Base-by-base conservation (phyloP, 2,888 invertebrate genomes). In the Odontomyia ornata region DNA sequence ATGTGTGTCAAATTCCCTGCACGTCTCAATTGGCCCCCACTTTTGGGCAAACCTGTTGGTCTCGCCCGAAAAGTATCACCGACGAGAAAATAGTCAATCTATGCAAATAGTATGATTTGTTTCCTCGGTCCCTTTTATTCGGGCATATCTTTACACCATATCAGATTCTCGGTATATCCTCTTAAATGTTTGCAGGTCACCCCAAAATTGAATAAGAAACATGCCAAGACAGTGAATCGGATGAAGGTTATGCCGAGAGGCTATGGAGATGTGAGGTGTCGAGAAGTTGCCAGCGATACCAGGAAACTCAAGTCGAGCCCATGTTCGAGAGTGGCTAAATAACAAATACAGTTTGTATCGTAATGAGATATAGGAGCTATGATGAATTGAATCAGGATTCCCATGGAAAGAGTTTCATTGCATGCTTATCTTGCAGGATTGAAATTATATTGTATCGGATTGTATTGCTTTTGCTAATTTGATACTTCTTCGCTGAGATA, bases 31-130 rank as follows among this genome's bases (percentile, higher is more conserved):
- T 27, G 13, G 47, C 25, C 25, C 46, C 18, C 36, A n/a, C n/a
- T 47, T 67, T 69, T 11, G 27, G 21, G 18, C 15, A 28, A 69
- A 69, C 69, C 69, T 69, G 69, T 69, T 69, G 69, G 69, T 25
- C 23, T 23, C 25, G 25, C 30, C 69, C 18, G 21, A 67, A 18
- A 67, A 43, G 67, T 43, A 67, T 43, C 67, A 43, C 23, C 23
- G 21, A n/a, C 67, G 25, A 60, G 60, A 25, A 43, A 36, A 73
- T 73, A 60, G 60, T 57, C 73, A 57, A 73, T 73, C 73, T 73
- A 73, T 73, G 73, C 73, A 73, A 73, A 73, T 73, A 73, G 73
- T 57, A 73, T 57, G 73, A 73, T 73, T 57, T 57, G 57, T 57
- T 73, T 36, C 36, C 73, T 60, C 36, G 57, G 43, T 73, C 57